Conservation (phyloP, 2,113 vertebrate species). For the Mobula birostris region DNA sequence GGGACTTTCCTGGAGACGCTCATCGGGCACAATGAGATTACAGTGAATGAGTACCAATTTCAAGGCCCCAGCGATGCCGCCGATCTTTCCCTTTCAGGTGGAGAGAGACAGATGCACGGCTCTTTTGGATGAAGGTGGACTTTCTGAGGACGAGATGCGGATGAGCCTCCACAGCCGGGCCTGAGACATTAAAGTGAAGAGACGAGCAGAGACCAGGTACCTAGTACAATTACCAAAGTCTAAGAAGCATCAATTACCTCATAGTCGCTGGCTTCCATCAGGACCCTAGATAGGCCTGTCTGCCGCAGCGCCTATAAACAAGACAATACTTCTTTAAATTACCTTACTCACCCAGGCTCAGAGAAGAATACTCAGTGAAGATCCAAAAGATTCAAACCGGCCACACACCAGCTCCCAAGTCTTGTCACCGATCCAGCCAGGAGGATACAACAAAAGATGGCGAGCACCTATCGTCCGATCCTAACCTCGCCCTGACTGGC, state of each 20-base stretch:
- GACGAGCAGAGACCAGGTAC: too few relatives aligned
- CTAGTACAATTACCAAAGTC: too few relatives aligned
- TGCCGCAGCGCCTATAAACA: background rate
- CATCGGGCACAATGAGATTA: background rate
- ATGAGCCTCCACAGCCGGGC: too few relatives aligned
- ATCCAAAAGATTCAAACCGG: background rate
- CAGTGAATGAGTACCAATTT: background rate
- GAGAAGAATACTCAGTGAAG: background rate
- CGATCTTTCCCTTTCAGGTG: background rate
- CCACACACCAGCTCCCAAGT: background rate
- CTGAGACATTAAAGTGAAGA: too few relatives aligned
- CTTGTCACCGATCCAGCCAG: too few relatives aligned
- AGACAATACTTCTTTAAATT: background rate
- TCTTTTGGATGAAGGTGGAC: background rate
- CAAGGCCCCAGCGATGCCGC: background rate
- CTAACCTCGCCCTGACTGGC: background rate
- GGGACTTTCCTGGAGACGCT: too few relatives aligned
- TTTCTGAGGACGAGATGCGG: background rate
- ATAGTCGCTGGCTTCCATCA: background rate
- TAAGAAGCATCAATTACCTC: background rate
- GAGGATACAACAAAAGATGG: background rate
- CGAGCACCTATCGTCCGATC: constrained; percentile 10
- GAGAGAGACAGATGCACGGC: background rate
- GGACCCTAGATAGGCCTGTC: background rate
- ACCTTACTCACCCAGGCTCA: background rate